These are phyloP conservation scores for Hemichromis elongatus DNA, from an alignment of 2,113 vertebrate species.

Conservation along the genomic window DNA sequence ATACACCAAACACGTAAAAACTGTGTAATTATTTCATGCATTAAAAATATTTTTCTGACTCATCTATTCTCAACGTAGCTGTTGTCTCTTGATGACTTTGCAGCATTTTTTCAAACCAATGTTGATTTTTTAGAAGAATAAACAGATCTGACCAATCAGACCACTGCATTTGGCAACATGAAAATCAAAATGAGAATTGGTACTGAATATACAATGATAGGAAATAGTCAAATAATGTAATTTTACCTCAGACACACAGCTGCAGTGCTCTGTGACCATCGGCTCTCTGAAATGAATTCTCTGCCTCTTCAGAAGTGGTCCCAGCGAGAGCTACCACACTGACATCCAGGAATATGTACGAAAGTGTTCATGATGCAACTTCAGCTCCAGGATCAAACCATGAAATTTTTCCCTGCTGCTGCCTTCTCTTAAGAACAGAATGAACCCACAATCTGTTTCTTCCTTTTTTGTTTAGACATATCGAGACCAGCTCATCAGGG, in stretches of 20 bases:
- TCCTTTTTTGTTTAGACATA: not conserved
- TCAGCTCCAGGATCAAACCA: not conserved
- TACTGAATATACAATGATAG: not conserved
- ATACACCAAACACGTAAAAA: fast-evolving
- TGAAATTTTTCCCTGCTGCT: not conserved
- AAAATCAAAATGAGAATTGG: not conserved
- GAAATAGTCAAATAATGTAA: not conserved
- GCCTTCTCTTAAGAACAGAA: not conserved
- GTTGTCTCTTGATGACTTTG: not conserved
- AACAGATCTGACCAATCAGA: not conserved
- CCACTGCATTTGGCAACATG: not conserved
- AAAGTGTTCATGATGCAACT: not conserved
- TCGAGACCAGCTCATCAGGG: not conserved
- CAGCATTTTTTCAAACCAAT: not conserved
- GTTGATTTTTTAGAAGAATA: not conserved
- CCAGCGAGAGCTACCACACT: not conserved
- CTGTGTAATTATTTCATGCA: fast-evolving
- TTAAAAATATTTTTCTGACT: not conserved
- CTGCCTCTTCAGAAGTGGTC: not conserved
- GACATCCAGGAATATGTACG: fast-evolving
- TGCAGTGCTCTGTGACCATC: not conserved
- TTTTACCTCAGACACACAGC: not conserved
- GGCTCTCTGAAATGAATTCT: not conserved
- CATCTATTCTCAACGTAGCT: not conserved
- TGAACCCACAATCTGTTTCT: not conserved